A percentile compares a stretch with the other conserved stretches of the same genome.
Conservation (phyloP, 2,113 vertebrate genomes). For the Callocephalon fimbriatum region DNA sequence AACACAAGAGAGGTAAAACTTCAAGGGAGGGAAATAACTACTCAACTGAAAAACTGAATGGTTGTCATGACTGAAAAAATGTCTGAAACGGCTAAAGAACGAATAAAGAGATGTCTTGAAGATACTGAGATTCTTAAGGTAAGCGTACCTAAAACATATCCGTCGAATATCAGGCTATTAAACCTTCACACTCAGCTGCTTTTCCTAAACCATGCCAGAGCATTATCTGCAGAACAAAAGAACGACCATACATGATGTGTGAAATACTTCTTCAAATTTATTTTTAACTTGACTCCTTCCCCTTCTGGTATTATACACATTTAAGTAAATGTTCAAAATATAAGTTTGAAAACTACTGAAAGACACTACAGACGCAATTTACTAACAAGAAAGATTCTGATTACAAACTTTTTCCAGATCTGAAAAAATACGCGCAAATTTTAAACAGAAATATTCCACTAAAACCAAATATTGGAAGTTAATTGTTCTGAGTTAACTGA, state of each 20-base stretch:
- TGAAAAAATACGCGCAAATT: rapidly evolving
- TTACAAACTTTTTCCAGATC: background rate
- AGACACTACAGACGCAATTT: background rate
- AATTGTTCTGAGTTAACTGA: background rate
- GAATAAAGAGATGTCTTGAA: background rate
- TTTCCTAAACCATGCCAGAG: background rate
- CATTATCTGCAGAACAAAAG: background rate
- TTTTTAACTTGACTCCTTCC: background rate
- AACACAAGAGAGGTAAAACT: background rate
- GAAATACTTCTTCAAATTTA: background rate
- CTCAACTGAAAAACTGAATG: background rate
- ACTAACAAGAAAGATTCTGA: background rate
- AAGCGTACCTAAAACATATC: background rate
- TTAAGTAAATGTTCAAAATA: background rate
- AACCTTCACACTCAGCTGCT: background rate
- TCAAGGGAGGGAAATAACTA: background rate
- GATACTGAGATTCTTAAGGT: background rate
- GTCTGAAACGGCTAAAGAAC: background rate
- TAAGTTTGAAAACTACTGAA: background rate
- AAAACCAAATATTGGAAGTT: background rate
- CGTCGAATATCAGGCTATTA: background rate
- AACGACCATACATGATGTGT: background rate
- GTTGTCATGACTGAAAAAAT: background rate
- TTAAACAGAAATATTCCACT: background rate
- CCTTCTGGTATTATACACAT: background rate